Evolutionary conservation across 2,113 vertebrate genomes (phyloP), one percentile per base, ranked within the genome.

Genomic region (Rhinolophus sinicus): DNA sequence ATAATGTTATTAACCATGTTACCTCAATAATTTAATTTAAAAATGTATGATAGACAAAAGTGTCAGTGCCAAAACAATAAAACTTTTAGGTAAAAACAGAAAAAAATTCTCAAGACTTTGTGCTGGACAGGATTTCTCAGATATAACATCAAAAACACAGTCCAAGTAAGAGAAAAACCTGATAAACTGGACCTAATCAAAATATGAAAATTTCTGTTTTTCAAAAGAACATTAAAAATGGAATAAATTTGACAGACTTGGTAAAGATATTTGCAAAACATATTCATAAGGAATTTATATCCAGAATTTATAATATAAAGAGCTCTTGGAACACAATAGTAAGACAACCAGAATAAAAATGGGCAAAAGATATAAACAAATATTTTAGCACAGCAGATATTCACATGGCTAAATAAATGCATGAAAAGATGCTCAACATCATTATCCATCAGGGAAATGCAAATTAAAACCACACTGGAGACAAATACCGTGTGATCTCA

Each of bases 391-490:
- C 69, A 77, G 54, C 82, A 62, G 18, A 64, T 77, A 83, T 54
- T 77, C 35, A 92, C 60, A 83, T 91, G 11, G 19, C 13, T 92
- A 62, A 86, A 69, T 95, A 90, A 93, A 72, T 81, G 82, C 28
- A 81, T 56, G 85, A 88, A 86, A 84, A 91, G 64, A 70, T 96
- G 52, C 7, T 92, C 33, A 85, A 38, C 30, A 81, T 84, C 38
- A 60, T 87, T 90, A 64, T 76, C 58, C 40, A 78, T 85, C 60
- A 88, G 81, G 40, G 22, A 77, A 91, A 88, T 89, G 33, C 9
- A 95, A 86, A 83, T 95, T 85, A 77, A 97, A 95, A 94, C n/a
- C 26, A 82, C 19, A 73, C 7, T 87, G 50, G n/a, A 90, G 38
- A 77, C 77, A 94, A 81, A 73, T 21, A 73, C 65, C 9, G 6